Base-by-base conservation (phyloP, 2,888 invertebrate genomes). In the Drosophila multiciliata region DNA sequence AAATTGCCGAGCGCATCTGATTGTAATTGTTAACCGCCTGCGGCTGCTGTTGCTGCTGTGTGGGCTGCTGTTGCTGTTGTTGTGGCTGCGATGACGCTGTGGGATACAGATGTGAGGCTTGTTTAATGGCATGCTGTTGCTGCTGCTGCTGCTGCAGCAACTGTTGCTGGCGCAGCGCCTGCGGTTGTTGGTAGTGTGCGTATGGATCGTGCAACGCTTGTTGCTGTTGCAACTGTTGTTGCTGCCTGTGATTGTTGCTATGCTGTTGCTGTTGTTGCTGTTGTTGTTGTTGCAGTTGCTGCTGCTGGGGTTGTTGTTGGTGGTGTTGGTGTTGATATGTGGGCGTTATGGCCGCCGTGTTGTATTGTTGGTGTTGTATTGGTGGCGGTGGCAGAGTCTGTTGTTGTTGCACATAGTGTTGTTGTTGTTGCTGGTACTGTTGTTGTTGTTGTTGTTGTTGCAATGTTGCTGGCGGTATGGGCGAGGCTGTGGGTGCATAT, bases 361-460 rank as follows among this genome's bases (percentile, higher is more conserved):
- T 93, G 76, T 93, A 93, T 82, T 93, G 94, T 70, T 93, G 93
- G 78, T 92, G 92, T 87, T 91, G 91, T 86, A 92, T 91, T 72
- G 90, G 89, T 85, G 91, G 91, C 78, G 91, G 90, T 83, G 91
- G 91, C 81, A 93, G 91, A 67, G 91, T 93, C 91, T 88, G 89
- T 82, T 83, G 88, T 65, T 90, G 87, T 65, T 87, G 81, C 69
- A 87, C 80, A 73, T 84, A 86, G 78, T 87, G 87, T 75, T 87
- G 91, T 75, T 83, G 88, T 59, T 82, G 89, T 71, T 81, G 85
- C 29, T 78, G 77, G 54, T 80, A 74, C 62, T 89, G 83, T 40
- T 83, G 77, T 45, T 82, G 78, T 50, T 82, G 85, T 50, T 79
- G 90, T 36, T 88, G 78, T 33, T 82, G 87, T 42, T 78, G 80